Evolutionary conservation across 2,797 vertebrate genomes (phyloP).

Genomic region (Aythya fuligula): DNA sequence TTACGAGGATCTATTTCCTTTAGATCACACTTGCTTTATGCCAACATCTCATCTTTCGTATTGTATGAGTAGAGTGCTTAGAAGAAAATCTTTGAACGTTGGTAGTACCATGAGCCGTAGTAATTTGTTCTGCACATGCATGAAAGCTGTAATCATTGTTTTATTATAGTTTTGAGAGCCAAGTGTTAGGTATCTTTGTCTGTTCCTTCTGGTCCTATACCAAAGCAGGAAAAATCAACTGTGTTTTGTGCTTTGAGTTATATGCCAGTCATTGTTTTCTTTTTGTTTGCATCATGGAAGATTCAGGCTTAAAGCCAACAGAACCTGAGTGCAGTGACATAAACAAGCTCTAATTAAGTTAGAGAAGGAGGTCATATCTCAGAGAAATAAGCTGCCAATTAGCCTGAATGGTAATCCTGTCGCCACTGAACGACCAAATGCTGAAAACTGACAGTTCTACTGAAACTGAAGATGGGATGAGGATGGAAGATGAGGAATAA

Average conservation of each 20-base stretch:
- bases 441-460: background rate
- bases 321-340: background rate
- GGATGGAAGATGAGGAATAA: background rate
- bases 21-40: background rate
- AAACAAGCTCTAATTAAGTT: background rate
- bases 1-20: background rate
- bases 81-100: background rate
- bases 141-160: slow-evolving; percentile 22
- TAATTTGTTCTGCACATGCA: slow-evolving; percentile 24
- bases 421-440: background rate
- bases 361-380: background rate
- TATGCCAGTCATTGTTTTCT: background rate
- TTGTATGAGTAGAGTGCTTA: background rate
- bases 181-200: slow-evolving; percentile 24
- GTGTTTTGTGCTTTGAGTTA: slow-evolving; percentile 50
- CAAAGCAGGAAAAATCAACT: slow-evolving; percentile 51
- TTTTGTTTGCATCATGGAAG: background rate
- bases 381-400: background rate
- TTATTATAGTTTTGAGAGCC: slow-evolving; percentile 23
- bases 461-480: background rate
- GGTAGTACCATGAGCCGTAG: background rate
- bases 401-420: background rate
- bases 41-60: background rate
- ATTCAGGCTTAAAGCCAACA: background rate
- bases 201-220: background rate